Evolutionary conservation across 2,888 invertebrate species (phyloP), one percentile per base, ranked within the genome.

Genomic region (Tortrix viridana): DNA sequence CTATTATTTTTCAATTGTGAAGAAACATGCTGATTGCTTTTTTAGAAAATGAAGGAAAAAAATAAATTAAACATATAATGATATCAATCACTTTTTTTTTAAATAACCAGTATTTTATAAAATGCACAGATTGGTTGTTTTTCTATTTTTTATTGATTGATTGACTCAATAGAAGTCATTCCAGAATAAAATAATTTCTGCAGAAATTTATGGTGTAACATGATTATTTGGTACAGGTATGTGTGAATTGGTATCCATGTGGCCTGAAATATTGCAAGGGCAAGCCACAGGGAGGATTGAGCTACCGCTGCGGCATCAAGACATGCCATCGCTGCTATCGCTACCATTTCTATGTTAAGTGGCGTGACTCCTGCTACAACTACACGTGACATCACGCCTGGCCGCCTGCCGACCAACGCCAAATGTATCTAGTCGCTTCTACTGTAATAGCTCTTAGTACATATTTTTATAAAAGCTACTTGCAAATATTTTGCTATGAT

Each of bases 221-320:
- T 44, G 16, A 9, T 20, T 14, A 12, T 26, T 66, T 55, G 18
- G 63, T 65, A 4, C 73, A 90, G 89, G 83, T 89, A 67, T 98
- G 98, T 84, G 95, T 98, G 57, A 97, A 97, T 58, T 98, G 98
- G 98, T 98, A 98, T 86, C 98, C 98, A 0, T 98, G 98, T 85
- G 98, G 97, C 20, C 93, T 98, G 47, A 98, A 98, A 82, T 98
- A 98, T 89, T 98, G 98, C 89, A 97, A 97, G 77, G 96, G 96
- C 48, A 96, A 96, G 83, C 94, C 95, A 48, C 93, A 94, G 70
- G 93, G 93, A 12, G 87, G 92, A 9, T 81, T 95, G 88, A 93
- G 94, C 93, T 98, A 98, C 90, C 94, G 98, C 57, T 98, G 98
- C 84, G 98, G 98, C 69, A 98, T 98, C 80, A 98, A 98, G 89